Evolutionary conservation across 2,797 vertebrate species (phyloP).

Genomic region (Pseudochromis fuscus): DNA sequence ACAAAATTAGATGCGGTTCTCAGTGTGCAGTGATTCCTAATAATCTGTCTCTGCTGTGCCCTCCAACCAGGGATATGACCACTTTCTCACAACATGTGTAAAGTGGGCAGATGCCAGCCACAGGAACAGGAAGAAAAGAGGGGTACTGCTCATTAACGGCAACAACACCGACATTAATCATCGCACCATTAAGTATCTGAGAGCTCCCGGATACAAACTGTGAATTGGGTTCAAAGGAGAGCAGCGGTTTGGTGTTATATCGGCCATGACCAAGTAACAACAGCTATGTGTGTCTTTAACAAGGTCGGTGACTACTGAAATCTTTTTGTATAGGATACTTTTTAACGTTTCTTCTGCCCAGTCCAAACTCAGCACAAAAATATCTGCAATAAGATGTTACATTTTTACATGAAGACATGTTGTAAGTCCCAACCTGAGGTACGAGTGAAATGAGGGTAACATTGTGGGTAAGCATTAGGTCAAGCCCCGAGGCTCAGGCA

Average conservation of each 20-base stretch:
- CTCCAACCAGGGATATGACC: constrained; percentile 44
- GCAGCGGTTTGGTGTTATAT: constrained; percentile 28
- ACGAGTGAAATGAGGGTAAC: constrained; percentile 18
- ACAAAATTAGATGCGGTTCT: constrained; percentile 10
- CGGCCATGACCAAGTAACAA: constrained; percentile 46
- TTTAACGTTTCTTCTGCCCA: not conserved
- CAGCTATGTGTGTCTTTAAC: constrained; percentile 18
- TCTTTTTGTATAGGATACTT: not conserved
- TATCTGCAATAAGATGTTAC: not conserved
- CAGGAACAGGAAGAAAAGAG: constrained; percentile 60
- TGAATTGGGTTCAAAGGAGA: constrained; percentile 25
- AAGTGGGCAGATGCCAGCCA: constrained; percentile 68
- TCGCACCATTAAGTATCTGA: constrained; percentile 40
- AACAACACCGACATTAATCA: constrained; percentile 67
- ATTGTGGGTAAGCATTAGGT: constrained; percentile 36
- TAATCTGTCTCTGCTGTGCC: constrained; percentile 40
- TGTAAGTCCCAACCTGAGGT: not conserved
- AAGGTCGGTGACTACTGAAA: constrained; percentile 23
- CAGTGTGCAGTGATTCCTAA: constrained; percentile 11
- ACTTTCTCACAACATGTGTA: constrained; percentile 48
- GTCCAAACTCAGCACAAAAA: no score
- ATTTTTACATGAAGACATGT: not conserved
- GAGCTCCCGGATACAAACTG: constrained; percentile 42
- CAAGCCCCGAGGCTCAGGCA: constrained; percentile 35
- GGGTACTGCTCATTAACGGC: constrained; percentile 62